A percentile compares a stretch with the other conserved stretches of the same genome.
Conservation (phyloP, 2,797 vertebrate genomes). For the Sphenopsis melanotis region DNA sequence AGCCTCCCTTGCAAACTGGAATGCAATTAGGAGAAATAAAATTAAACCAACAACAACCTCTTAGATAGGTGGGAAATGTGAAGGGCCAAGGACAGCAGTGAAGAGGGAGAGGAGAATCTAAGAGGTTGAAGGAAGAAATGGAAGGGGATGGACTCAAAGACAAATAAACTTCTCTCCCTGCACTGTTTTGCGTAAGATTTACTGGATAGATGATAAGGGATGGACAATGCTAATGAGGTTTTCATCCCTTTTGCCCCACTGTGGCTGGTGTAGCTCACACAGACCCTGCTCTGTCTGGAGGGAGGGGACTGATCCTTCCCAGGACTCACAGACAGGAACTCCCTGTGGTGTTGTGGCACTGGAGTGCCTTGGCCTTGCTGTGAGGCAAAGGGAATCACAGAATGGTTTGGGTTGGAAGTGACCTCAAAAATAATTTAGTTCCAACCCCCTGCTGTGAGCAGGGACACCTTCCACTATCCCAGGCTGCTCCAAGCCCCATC, state of each 20-base stretch:
- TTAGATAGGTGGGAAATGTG: rapidly evolving
- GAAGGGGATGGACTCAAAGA: neutral
- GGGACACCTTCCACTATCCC: neutral
- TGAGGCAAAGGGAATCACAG: neutral
- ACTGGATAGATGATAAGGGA: neutral
- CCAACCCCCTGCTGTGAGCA: neutral
- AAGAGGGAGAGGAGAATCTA: neutral
- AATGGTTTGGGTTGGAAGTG: neutral
- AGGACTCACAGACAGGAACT: neutral
- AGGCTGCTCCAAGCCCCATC: neutral
- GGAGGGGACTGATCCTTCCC: neutral
- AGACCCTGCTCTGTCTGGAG: neutral
- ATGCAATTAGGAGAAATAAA: neutral
- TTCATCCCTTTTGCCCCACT: neutral
- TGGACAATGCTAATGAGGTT: neutral
- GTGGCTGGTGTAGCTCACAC: neutral
- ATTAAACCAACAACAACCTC: neutral
- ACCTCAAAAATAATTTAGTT: neutral
- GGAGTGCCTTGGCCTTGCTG: neutral
- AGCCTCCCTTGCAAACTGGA: neutral
- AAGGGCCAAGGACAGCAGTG: neutral
- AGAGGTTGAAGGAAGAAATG: neutral
- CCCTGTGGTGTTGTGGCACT: neutral
- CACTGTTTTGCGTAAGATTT: neutral
- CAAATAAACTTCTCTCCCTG: neutral